Evolutionary conservation across 2,797 vertebrate genomes (phyloP), one percentile per base, ranked within the genome.

Genomic region (Morus bassanus): DNA sequence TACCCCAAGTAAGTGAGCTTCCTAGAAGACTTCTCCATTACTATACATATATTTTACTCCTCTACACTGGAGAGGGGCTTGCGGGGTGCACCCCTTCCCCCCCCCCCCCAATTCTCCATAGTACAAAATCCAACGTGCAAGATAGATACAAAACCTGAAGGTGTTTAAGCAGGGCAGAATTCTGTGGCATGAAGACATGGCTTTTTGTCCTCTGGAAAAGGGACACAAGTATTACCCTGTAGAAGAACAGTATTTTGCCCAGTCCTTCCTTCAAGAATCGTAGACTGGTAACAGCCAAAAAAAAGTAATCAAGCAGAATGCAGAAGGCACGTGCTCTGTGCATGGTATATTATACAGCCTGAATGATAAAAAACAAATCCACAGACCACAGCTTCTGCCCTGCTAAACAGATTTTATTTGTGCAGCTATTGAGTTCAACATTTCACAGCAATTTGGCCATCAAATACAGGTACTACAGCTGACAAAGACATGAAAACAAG

Each of bases 91-190:
- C 78, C 41, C 18, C 63, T 61, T 31, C 8, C 25, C n/a, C 41
- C 39, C 37, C 28, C 41, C 33, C 5, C 41, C 39, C 54, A 5
- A 7, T 60, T 77, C 11, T 14, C 64, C 17, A 0, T 19, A 50
- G 60, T 80, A 57, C 46, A 84, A 81, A 85, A 93, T 77, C 69
- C 48, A 91, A 67, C 22, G 78, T 88, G 85, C 91, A 96, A 89
- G 64, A 53, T 28, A 17, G 73, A 64, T 76, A 64, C 57, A 89
- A 60, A 92, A 91, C 78, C 85, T 93, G 61, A 39, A 63, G 41
- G 57, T 91, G 91, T 88, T 94, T 89, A 84, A 94, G 82, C 61
- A 95, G 82, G 85, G 94, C 82, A 96, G 95, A 85, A 61, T 63
- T 78, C 87, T 18, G 0, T 65, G 57, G 95, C 69, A 65, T 61